Evolutionary conservation across 2,797 vertebrate genomes (phyloP).

Genomic region (Pygocentrus nattereri): DNA sequence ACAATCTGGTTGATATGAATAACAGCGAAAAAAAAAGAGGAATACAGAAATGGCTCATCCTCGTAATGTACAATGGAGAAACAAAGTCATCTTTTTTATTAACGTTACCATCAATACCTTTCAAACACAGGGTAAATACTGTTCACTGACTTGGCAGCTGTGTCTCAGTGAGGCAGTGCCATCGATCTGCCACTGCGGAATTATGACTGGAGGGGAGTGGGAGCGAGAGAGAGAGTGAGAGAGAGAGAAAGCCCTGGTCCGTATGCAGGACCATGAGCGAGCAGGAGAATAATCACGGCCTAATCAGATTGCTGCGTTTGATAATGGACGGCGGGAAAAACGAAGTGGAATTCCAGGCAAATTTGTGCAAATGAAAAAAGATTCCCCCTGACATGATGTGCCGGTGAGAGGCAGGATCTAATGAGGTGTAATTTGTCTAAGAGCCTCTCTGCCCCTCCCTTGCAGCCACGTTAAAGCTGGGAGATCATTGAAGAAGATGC

Average conservation of each 20-base stretch:
- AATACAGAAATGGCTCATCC: neutral
- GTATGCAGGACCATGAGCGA: conserved; percentile 90
- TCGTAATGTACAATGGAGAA: neutral
- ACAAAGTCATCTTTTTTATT: conserved; percentile 11
- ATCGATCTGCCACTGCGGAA: conserved; percentile 40
- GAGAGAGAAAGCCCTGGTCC: conserved; percentile 69
- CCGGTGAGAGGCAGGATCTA: conserved; percentile 96
- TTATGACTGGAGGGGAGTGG: conserved; percentile 29
- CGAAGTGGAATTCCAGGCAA: conserved; percentile 99
- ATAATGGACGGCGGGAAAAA: conserved; percentile 99
- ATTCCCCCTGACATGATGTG: conserved; percentile 99
- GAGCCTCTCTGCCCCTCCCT: conserved; percentile 75
- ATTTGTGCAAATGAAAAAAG: conserved; percentile 99
- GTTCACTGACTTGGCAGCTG: conserved; percentile 24
- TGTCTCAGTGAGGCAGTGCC: conserved; percentile 30
- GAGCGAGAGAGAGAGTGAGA: conserved; percentile 16
- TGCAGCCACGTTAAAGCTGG: conserved; percentile 59
- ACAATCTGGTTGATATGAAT: neutral
- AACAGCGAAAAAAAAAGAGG: neutral
- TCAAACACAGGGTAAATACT: conserved; percentile 21
- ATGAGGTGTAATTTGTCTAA: conserved; percentile 99
- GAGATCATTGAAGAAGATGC: conserved; percentile 58
- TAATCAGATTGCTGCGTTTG: conserved; percentile 99
- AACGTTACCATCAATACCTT: conserved; percentile 30
- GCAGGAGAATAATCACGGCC: conserved; percentile 96